Evolutionary conservation across 2,888 invertebrate genomes (phyloP), one percentile per base, ranked within the genome.

Genomic region (Quadroppia sp.): DNA sequence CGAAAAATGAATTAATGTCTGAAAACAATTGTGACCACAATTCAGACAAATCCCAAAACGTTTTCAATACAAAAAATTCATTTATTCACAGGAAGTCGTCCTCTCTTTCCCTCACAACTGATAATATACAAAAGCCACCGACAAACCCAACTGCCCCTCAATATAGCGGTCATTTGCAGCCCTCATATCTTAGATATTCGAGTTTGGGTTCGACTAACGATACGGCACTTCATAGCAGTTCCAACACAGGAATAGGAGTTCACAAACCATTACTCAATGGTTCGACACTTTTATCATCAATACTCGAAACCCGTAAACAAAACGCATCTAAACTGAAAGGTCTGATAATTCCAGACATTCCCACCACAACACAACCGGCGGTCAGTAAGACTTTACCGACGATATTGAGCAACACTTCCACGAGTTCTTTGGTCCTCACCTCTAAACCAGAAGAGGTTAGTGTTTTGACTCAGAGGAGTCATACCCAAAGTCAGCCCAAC

Each of bases 241-340:
- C 61, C 11, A 11, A 28, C 32, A 17, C 61, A 4, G 64, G 64
- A n/a, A 64, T 64, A 11, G 64, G 64, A 20, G 36, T 64, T n/a
- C 64, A 64, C 64, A 64, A 64, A 40, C 64, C 64, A n/a, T 36
- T 64, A 36, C n/a, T 64, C 13, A 64, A 64, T 64, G 64, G 64
- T 7, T 15, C 11, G 2, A n/a, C n/a, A 25, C 64, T 64, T 64
- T 64, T 64, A 20, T 64, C 64, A 4, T 64, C 64, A 36, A 64
- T 64, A 64, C 36, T 64, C 20, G 64, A 64, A 64, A 91, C 92
- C 81, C 86, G 92, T 74, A 88, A 89, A 78, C 89, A 89, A 80
- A 89, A 90, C 25, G 87, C 92, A 83, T 90, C 91, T 2, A 93
- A 92, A 82, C 83, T 94, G 75, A 87, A 92, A 80, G 93, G 92